phyloP scores from a whole-genome alignment of 2,888 invertebrate genomes.

The Brassicogethes aeneus region DNA sequence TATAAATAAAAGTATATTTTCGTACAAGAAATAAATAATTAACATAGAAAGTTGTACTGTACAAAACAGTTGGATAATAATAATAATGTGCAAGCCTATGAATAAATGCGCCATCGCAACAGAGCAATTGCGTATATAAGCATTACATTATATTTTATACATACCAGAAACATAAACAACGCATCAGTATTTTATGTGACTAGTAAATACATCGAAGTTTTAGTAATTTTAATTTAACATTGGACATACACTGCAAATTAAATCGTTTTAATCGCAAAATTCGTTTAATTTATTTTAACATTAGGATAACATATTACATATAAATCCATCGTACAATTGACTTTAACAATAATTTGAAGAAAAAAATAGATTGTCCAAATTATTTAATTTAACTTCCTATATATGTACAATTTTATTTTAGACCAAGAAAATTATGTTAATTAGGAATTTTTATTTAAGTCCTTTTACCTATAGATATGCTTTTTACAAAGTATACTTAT shows the following conservation, averaged over 20 bases:
- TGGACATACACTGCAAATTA: conserved; percentile 2
- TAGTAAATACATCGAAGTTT: conserved; percentile 3
- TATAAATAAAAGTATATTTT: conserved; percentile 8
- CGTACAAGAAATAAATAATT: conserved; percentile 9
- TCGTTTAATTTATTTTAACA: conserved; percentile 8
- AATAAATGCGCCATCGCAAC: not conserved
- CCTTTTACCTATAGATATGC: not conserved
- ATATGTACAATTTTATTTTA: conserved; percentile 20
- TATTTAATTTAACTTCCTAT: conserved; percentile 12
- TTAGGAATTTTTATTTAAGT: too few relatives aligned
- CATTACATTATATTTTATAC: conserved; percentile 1
- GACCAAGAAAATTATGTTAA: conserved; percentile 17
- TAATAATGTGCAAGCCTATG: conserved; percentile 9
- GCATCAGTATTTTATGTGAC: conserved; percentile 1
- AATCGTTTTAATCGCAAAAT: not conserved
- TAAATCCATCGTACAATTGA: conserved; percentile 22
- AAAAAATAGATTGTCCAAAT: conserved; percentile 20
- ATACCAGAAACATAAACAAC: not conserved
- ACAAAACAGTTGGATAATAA: conserved; percentile 6
- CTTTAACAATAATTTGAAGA: conserved; percentile 22
- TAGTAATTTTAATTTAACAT: conserved; percentile 3
- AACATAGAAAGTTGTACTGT: conserved; percentile 6
- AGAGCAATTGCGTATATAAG: not conserved
- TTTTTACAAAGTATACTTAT: not conserved
- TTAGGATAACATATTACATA: conserved; percentile 24